Percentiles rank a stretch among this genome's conserved stretches.
phyloP scores from a whole-genome alignment of 2,888 invertebrate genomes.

The Biston stratarius region DNA sequence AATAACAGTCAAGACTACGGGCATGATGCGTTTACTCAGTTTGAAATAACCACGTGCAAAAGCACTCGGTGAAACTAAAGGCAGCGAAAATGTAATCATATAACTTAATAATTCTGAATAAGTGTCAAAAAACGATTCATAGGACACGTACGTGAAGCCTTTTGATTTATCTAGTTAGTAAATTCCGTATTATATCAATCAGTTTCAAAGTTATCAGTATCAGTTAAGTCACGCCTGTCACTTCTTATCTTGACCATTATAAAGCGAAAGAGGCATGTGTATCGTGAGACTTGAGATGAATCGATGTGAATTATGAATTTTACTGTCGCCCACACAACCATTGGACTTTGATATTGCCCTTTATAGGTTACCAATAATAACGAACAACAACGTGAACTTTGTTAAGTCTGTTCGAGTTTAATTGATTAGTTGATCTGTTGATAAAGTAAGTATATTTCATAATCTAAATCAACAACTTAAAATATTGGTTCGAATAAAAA shows the following conservation, averaged over 20 bases:
- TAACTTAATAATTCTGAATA: slow-evolving; percentile 14
- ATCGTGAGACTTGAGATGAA: slow-evolving; percentile 32
- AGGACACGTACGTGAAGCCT: slow-evolving; percentile 37
- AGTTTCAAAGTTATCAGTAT: slow-evolving; percentile 44
- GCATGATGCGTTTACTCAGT: slow-evolving; percentile 38
- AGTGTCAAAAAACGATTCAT: slow-evolving; percentile 21
- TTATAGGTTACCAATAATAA: neutral
- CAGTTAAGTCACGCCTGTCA: slow-evolving; percentile 46
- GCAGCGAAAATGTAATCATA: slow-evolving; percentile 26
- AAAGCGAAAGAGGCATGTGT: slow-evolving; percentile 40
- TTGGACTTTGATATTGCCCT: slow-evolving; percentile 21
- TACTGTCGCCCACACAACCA: slow-evolving; percentile 25
- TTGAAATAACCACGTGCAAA: slow-evolving; percentile 31
- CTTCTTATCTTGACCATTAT: slow-evolving; percentile 44
- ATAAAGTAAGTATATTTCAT: no score
- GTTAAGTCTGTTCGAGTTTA: slow-evolving; percentile 36
- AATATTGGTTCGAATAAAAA: neutral
- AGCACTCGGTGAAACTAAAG: slow-evolving; percentile 33
- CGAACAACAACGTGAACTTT: slow-evolving; percentile 28
- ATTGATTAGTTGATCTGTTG: no score
- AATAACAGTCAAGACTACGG: slow-evolving; percentile 15
- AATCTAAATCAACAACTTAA: no score
- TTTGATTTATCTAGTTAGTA: slow-evolving; percentile 28
- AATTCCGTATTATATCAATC: slow-evolving; percentile 41
- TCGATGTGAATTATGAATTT: slow-evolving; percentile 23